Conservation (phyloP, 2,113 vertebrate species). For the Silurus asotus region DNA sequence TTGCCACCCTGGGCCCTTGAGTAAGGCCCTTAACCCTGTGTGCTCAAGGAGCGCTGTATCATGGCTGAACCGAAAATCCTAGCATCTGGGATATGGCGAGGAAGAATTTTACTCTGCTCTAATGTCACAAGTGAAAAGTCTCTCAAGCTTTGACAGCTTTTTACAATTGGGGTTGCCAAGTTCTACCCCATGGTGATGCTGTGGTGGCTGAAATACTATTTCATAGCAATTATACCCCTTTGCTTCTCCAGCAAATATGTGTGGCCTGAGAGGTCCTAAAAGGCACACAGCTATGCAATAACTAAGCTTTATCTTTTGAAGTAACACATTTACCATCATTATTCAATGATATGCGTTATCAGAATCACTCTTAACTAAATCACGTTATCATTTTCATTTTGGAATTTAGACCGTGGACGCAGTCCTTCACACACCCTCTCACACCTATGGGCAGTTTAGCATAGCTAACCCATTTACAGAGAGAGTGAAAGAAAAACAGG, state of each 20-base stretch:
- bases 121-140: no score
- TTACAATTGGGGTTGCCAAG: background rate
- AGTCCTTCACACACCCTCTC: background rate
- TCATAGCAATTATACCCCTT: background rate
- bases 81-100: no score
- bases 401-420: background rate
- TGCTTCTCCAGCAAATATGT: background rate
- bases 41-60: no score
- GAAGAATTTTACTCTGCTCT: no score
- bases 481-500: background rate
- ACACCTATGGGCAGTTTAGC: background rate
- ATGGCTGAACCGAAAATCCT: no score
- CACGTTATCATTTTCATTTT: no score
- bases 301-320: background rate
- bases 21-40: no score
- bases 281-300: background rate
- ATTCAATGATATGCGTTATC: background rate
- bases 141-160: background rate
- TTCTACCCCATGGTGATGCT: background rate
- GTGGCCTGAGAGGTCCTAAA: background rate
- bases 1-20: no score
- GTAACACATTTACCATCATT: background rate
- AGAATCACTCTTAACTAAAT: no score
- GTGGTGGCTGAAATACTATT: background rate
- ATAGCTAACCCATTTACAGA: background rate